Base-by-base conservation (phyloP, 2,888 invertebrate genomes). In the Eumacrocentrus americanus region DNA sequence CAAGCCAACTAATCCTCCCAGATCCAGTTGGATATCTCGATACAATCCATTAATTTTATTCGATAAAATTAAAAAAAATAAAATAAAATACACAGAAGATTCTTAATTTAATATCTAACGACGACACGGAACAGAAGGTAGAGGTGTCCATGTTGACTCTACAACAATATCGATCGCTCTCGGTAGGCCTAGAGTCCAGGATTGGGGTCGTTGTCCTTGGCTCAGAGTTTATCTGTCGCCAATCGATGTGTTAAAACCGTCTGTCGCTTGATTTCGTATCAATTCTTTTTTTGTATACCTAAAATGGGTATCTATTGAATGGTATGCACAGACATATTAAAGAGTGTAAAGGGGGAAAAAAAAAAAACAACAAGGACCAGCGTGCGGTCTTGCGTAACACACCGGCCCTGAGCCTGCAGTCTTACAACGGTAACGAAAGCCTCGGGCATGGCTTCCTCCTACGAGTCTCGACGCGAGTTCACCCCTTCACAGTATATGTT, bases 391-490 rank as follows among this genome's bases (percentile, higher is more conserved):
- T 75, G 70, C 74, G 71, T 71, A 75, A 75, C 65, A 67, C 16
- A 61, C 44, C 72, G 72, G 72, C 75, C 74, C 72, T 73, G 75
- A 74, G 69, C 62, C 69, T 63, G 74, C 69, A 75, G 66, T 75
- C 74, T 74, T 74, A 72, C 74, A 74, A 74, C 72, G 71, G 74
- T 75, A 75, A 75, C 74, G 70, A 71, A 72, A 74, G 74, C 72
- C 75, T 70, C 66, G 63, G 56, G 48, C 70, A 42, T 61, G 72
- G 74, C 74, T 75, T 75, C 74, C 70, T 75, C 68, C 72, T 72
- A 71, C 66, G 64, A 51, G 20, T 42, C 42, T 34, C 51, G 34
- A 51, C 60, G 50, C 37, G 63, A 59, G 64, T 61, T 56, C 48
- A 29, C 42, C 54, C 48, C 59, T 48, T 50, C 58, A 29, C 35